Evolutionary conservation across 1,140 invertebrate species (phyloP).

Genomic region (Drosophila repletoides): DNA sequence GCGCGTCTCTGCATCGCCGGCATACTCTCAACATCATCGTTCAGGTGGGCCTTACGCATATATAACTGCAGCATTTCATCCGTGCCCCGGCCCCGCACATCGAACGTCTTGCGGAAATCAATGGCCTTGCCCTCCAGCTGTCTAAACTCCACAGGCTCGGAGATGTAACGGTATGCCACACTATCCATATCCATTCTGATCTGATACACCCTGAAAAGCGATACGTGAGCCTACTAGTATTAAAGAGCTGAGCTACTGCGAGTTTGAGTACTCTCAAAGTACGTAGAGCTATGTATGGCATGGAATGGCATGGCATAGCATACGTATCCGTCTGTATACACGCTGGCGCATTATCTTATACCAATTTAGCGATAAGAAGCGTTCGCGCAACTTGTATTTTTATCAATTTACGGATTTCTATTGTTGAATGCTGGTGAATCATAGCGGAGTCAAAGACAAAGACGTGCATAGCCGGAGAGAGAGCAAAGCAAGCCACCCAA

Average conservation of each 20-base stretch:
- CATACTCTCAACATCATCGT: constrained; percentile 61
- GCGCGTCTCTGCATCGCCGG: constrained; percentile 64
- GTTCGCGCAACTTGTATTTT: constrained; percentile 18
- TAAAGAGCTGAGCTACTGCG: no score
- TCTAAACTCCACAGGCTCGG: constrained; percentile 72
- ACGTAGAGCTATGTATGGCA: background rate
- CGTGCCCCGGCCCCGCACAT: constrained; percentile 64
- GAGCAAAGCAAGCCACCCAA: background rate
- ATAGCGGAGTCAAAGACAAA: constrained; percentile 34
- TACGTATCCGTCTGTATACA: constrained; percentile 20
- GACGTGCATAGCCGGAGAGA: background rate
- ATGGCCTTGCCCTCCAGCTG: constrained; percentile 60
- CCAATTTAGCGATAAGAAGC: constrained; percentile 61
- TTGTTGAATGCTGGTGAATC: constrained; percentile 40
- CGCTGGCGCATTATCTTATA: constrained; percentile 51
- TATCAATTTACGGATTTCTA: constrained; percentile 55
- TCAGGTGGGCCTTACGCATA: constrained; percentile 62
- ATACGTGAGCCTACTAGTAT: constrained; percentile 55
- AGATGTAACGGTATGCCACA: constrained; percentile 61
- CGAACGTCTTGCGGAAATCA: constrained; percentile 75
- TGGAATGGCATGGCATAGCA: constrained; percentile 4
- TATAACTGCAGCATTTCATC: constrained; percentile 76
- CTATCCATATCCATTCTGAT: constrained; percentile 47
- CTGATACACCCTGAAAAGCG: constrained; percentile 45
- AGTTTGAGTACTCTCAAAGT: constrained; percentile 3